A percentile compares a stretch with the other conserved stretches of the same genome.
Evolutionary conservation across 2,888 invertebrate species (phyloP).

Genomic region (Lissonota sp.): DNA sequence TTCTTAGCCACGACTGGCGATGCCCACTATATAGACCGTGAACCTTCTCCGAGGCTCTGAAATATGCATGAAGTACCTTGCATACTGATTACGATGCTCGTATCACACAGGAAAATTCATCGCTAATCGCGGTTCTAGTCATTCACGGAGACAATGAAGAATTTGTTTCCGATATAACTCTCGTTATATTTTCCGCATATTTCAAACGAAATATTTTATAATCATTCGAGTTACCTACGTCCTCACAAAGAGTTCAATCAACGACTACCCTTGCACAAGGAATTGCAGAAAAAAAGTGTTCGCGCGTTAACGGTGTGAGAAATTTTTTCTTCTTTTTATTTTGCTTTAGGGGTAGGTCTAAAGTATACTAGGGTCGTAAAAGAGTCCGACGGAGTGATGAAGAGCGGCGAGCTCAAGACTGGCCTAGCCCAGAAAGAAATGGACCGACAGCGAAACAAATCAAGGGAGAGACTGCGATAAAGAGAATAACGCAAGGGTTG

Average conservation of each 20-base stretch:
- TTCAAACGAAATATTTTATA: too few species aligned
- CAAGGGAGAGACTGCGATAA: slow-evolving; percentile 49
- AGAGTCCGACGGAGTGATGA: slow-evolving; percentile 44
- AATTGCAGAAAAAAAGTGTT: slow-evolving; percentile 7
- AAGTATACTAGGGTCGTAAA: slow-evolving; percentile 59
- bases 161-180: neutral
- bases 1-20: slow-evolving; percentile 80
- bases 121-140: slow-evolving; percentile 60
- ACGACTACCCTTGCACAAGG: too few species aligned
- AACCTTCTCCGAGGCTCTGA: slow-evolving; percentile 74
- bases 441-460: slow-evolving; percentile 34
- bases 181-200: too few species aligned
- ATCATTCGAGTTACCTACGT: too few species aligned
- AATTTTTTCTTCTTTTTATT: slow-evolving; percentile 2
- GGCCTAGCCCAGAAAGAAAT: slow-evolving; percentile 27
- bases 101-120: slow-evolving; percentile 76
- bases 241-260: too few species aligned
- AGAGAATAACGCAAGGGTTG: slow-evolving; percentile 63
- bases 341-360: slow-evolving; percentile 22
- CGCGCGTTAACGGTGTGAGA: neutral
- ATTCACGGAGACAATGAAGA: neutral
- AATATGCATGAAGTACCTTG: slow-evolving; percentile 82
- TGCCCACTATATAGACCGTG: slow-evolving; percentile 61
- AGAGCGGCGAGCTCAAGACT: slow-evolving; percentile 39
- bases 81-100: slow-evolving; percentile 83